Evolutionary conservation across 2,113 vertebrate genomes (phyloP).

Genomic region (Gopherus flavomarginatus): DNA sequence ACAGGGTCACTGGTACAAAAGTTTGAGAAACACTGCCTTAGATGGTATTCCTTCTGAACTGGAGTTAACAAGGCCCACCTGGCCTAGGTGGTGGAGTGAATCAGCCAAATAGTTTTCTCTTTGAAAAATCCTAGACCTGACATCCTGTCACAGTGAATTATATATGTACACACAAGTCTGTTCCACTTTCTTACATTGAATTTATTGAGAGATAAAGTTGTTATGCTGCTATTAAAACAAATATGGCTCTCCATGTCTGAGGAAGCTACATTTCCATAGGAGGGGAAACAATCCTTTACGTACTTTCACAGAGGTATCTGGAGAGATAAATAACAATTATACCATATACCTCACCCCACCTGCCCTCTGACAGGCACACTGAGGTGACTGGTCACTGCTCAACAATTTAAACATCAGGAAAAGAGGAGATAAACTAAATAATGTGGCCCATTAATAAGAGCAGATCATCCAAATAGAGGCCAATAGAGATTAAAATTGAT

Average conservation of each 20-base stretch:
- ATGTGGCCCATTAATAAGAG: neutral
- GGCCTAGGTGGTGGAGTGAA: constrained; percentile 2
- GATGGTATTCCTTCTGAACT: constrained; percentile 18
- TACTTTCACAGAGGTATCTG: neutral
- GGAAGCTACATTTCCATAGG: neutral
- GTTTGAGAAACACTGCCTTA: neutral
- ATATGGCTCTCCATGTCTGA: neutral
- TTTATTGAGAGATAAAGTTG: neutral
- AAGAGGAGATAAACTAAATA: neutral
- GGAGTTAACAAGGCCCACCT: neutral
- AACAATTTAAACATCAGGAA: constrained; percentile 13
- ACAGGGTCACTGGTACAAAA: no score
- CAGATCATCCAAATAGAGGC: neutral
- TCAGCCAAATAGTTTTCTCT: constrained; percentile 1
- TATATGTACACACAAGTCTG: neutral
- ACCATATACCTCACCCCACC: neutral
- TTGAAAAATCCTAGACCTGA: constrained; percentile 10
- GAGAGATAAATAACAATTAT: neutral
- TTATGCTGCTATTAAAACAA: neutral
- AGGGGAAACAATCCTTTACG: neutral
- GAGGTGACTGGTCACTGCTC: constrained; percentile 1
- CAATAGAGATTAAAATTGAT: neutral
- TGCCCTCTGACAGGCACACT: neutral
- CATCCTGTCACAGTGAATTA: neutral
- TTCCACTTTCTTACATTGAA: neutral